Evolutionary conservation across 2,888 invertebrate genomes (phyloP).

Genomic region (Sturmia bella): DNA sequence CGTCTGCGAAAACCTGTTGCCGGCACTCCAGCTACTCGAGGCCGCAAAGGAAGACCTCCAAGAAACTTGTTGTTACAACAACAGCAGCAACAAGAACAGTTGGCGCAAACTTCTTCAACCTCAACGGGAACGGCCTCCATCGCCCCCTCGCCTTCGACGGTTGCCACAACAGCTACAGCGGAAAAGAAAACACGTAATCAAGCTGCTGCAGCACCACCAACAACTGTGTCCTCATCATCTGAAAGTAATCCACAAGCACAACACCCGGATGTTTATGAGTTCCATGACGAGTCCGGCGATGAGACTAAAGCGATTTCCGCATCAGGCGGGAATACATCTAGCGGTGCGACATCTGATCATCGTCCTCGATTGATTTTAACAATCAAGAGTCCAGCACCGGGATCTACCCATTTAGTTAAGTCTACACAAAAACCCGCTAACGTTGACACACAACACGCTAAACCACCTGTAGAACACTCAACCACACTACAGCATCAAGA

Average conservation of each 20-base stretch:
- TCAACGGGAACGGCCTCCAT: constrained; percentile 37
- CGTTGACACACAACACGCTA: constrained; percentile 16
- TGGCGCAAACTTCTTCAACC: neutral
- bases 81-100: constrained; percentile 66
- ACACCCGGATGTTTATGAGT: constrained; percentile 92
- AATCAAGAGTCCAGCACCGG: constrained; percentile 86
- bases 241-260: constrained; percentile 79
- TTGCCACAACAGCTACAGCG: constrained; percentile 68
- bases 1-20: constrained; percentile 82
- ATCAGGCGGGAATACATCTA: constrained; percentile 15
- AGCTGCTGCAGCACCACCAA: constrained; percentile 71
- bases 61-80: constrained; percentile 78
- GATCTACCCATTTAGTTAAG: constrained; percentile 71
- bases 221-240: constrained; percentile 38
- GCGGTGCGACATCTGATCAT: constrained; percentile 69
- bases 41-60: constrained; percentile 82
- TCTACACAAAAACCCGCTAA: constrained; percentile 66
- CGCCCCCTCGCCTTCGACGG: constrained; percentile 52
- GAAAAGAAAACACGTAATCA: constrained; percentile 80
- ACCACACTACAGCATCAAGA: constrained; percentile 56
- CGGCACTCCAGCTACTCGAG: constrained; percentile 76
- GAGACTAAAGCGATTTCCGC: constrained; percentile 82
- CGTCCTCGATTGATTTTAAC: constrained; percentile 91
- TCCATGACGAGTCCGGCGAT: constrained; percentile 94
- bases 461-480: constrained; percentile 29